Evolutionary conservation across 2,797 vertebrate species (phyloP), one percentile per base, ranked within the genome.

Genomic region (Staurois parvus): DNA sequence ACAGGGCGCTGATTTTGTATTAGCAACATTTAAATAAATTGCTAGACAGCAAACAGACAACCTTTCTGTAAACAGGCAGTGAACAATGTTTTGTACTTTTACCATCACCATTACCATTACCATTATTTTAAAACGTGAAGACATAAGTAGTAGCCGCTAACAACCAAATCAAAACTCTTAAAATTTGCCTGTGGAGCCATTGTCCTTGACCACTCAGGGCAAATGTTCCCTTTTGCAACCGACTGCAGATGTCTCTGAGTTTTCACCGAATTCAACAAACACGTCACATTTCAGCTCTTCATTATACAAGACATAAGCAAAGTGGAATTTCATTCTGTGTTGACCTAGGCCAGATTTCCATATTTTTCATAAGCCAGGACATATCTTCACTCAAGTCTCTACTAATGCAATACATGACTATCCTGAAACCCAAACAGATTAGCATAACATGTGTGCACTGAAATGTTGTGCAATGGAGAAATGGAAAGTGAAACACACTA

Each of bases 261-360:
- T 64, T 37, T 64, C 11, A n/a, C 59, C n/a, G 26, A 64, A n/a
- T 15, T 9, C 56, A 59, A 59, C 56, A 59, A 19, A n/a, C 56
- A 59, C 2, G 4, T 59, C 56, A 59, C 56, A 59, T 59, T 59
- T 59, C 5, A 59, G 17, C 56, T 21, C n/a, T 64, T 64, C 15
- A 64, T n/a, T 12, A 26, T 64, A 6, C 21, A 64, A 64, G n/a
- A 64, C 59, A 64, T 9, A 26, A n/a, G n/a, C 59, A 64, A 64
- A 26, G n/a, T 64, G 59, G n/a, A 64, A 64, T 26, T 64, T 64
- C 15, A 26, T 64, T 64, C n/a, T n/a, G 21, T 26, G 19, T 7
- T 64, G 59, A n/a, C n/a, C n/a, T 11, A n/a, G 59, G n/a, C 59
- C 59, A 64, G 59, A n/a, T 64, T 64, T 64, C 59, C 59, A 64